Conservation (phyloP, 35 echinoderm and acorn worm genomes). For the Patiria miniata region DNA sequence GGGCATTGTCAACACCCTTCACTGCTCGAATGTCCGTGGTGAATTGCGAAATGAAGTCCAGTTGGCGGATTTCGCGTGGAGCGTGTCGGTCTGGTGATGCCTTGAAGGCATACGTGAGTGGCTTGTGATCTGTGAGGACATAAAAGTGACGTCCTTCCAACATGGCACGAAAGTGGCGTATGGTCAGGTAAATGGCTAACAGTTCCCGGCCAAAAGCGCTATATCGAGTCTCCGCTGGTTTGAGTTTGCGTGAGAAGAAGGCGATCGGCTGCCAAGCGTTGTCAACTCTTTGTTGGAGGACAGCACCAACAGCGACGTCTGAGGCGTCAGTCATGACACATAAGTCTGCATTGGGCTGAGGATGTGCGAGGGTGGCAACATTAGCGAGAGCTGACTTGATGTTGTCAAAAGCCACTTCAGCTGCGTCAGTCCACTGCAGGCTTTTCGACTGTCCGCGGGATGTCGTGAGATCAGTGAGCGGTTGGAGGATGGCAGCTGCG, state of each 20-base stretch:
- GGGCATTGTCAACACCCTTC: constrained; percentile 19
- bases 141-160: constrained; percentile 33
- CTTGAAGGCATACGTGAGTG: constrained; percentile 46
- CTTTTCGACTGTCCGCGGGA: not conserved
- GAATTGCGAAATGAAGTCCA: constrained; percentile 57
- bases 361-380: too few species aligned
- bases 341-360: constrained; percentile 13
- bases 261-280: constrained; percentile 29
- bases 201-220: constrained; percentile 68
- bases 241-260: constrained; percentile 58
- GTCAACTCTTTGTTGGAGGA: constrained; percentile 32
- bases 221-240: constrained; percentile 48
- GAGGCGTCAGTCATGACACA: constrained; percentile 54
- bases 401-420: constrained; percentile 10
- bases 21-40: constrained; percentile 37
- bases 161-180: constrained; percentile 38
- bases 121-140: not conserved
- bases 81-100: constrained; percentile 42
- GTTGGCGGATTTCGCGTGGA: constrained; percentile 45
- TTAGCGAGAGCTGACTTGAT: constrained; percentile 29
- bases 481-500: constrained; percentile 41
- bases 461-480: constrained; percentile 40
- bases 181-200: constrained; percentile 32
- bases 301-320: constrained; percentile 46
- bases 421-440: not conserved